phyloP scores from a whole-genome alignment of 2,113 vertebrate genomes.

The Ceyx melanurus region DNA sequence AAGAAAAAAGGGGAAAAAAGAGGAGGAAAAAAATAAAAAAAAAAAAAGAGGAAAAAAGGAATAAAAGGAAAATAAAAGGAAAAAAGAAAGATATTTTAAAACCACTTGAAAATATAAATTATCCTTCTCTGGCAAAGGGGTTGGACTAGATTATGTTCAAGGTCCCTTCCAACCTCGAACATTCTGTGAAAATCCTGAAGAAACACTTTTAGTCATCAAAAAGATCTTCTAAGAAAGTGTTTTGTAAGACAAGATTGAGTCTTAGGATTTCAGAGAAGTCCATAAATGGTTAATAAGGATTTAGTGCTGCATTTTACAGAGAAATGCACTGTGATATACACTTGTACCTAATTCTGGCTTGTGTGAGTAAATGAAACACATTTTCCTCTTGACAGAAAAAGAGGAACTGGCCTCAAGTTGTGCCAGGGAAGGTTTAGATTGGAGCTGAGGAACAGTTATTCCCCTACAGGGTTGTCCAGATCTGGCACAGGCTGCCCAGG shows the following conservation, averaged over 20 bases:
- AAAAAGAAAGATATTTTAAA: not conserved
- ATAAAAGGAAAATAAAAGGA: not conserved
- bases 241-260: rapidly evolving
- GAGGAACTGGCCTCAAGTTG: too few relatives aligned
- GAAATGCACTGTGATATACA: rapidly evolving
- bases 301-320: not conserved
- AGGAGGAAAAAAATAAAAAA: too few relatives aligned
- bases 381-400: too few relatives aligned
- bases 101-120: not conserved
- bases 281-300: not conserved
- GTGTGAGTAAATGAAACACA: not conserved
- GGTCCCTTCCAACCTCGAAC: too few relatives aligned
- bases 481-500: too few relatives aligned
- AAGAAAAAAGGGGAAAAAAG: too few relatives aligned
- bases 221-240: not conserved
- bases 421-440: too few relatives aligned
- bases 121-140: too few relatives aligned
- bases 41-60: too few relatives aligned
- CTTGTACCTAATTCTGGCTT: not conserved
- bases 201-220: not conserved
- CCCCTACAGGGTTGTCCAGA: too few relatives aligned
- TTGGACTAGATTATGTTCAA: too few relatives aligned
- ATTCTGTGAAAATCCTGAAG: not conserved
- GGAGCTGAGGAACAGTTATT: too few relatives aligned
- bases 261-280: not conserved